Percentiles rank a stretch among this genome's conserved stretches.
These are phyloP conservation scores for Lagenorhynchus albirostris DNA, from an alignment of 2,113 vertebrate species.

Conservation along the genomic window DNA sequence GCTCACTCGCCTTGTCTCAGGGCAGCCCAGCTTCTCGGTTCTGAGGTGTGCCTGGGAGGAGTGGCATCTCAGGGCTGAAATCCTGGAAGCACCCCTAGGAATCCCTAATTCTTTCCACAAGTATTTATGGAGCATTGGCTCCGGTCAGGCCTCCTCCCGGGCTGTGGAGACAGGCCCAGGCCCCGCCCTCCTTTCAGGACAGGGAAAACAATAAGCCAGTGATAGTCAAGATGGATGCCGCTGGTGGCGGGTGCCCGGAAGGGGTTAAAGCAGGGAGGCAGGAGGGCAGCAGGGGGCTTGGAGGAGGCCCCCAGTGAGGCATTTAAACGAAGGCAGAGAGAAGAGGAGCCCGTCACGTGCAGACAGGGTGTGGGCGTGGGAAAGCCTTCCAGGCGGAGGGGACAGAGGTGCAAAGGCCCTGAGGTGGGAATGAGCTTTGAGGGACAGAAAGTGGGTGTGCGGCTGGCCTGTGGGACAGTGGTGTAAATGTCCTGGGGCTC, in stretches of 20 bases:
- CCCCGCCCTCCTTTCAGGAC: neutral
- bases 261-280: neutral
- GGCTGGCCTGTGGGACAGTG: rapidly evolving
- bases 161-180: neutral
- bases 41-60: neutral
- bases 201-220: neutral
- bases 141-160: neutral
- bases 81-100: too few relatives aligned
- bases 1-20: rapidly evolving
- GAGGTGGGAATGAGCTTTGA: neutral
- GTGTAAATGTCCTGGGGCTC: too few relatives aligned
- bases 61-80: too few relatives aligned
- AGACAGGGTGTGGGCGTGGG: neutral
- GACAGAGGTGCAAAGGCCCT: neutral
- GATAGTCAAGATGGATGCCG: rapidly evolving
- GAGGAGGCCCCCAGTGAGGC: rapidly evolving
- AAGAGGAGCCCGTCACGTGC: rapidly evolving
- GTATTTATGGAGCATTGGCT: neutral
- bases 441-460: neutral
- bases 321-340: neutral
- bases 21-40: too few relatives aligned
- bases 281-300: rapidly evolving
- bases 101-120: neutral
- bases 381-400: neutral
- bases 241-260: neutral